Base-by-base conservation (phyloP, 2,888 invertebrate species). In the Syrista parreyssii region DNA sequence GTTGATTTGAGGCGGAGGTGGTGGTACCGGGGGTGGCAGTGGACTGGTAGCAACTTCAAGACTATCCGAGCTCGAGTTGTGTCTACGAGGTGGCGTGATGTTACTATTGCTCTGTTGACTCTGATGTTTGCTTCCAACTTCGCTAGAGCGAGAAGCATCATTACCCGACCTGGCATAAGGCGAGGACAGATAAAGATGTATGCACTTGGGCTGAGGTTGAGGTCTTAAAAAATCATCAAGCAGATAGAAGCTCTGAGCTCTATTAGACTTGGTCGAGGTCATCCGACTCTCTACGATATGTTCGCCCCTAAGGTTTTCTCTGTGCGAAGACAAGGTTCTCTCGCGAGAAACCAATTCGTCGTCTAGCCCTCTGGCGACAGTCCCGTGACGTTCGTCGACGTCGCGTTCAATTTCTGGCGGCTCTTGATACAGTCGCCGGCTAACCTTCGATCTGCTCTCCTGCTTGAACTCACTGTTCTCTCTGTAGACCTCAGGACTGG, bases 241-340 rank as follows among this genome's bases (percentile, higher is more conserved):
- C 15, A 92, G 89, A 85, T 92, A 92, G 81, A 92, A 92, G 80
- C 92, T 92, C 82, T 92, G 92, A 4, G 92, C 92, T 32, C 91
- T 85, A 33, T 87, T 89, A 4, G 91, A 89, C 76, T 91, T 88
- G 30, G 89, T 87, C 15, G 88, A 84, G 23, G 86, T 82, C 1
- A 86, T 69, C 12, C 40, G 40, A 40, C 40, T 40, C 40, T 40
- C 40, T 0, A 40, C 40, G 1, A 40, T 40, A 0, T 40, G 40
- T 1, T 40, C 40, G 40, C 12, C 40, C 15, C 36, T 36, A 4
- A 12, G 36, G 12, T 36, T 36, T 36, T 36, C 36, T 15, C 40
- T 40, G 40, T 40, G 40, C 40, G 40, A 40, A 4, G 40, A 4
- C 15, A 15, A 12, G 30, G 11, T 69, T 15, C 69, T 69, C 15